Conservation (phyloP, 2,888 invertebrate genomes). For the Ceratothoa steindachneri region DNA sequence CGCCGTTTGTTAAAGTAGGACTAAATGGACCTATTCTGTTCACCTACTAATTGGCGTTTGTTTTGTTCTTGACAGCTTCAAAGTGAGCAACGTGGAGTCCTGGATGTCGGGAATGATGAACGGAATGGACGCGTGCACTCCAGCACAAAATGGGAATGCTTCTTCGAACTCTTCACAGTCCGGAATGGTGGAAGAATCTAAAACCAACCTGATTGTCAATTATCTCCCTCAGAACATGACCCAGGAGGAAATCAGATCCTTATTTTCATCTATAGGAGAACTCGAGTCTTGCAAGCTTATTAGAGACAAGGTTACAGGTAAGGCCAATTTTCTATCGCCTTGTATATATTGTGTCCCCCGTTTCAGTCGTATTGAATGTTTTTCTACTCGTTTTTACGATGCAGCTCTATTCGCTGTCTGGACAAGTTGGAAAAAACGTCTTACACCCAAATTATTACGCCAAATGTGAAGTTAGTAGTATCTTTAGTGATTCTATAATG, state of each 20-base stretch:
- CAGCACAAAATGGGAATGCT: slow-evolving; percentile 45
- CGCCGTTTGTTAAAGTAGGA: no score
- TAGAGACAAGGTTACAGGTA: slow-evolving; percentile 93
- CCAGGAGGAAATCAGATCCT: slow-evolving; percentile 94
- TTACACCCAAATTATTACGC: not conserved
- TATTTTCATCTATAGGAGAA: slow-evolving; percentile 97
- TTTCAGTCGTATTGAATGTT: not conserved
- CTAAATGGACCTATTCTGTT: no score
- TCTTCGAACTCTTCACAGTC: slow-evolving; percentile 54
- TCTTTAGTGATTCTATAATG: no score
- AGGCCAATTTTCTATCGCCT: no score
- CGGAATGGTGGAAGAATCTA: slow-evolving; percentile 79
- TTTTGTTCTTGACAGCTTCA: slow-evolving; percentile 31
- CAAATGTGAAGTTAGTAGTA: no score
- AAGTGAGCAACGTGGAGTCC: slow-evolving; percentile 35
- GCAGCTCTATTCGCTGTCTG: not conserved
- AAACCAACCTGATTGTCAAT: slow-evolving; percentile 98
- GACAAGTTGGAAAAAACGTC: not conserved
- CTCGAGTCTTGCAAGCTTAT: slow-evolving; percentile 99
- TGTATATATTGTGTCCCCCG: not conserved
- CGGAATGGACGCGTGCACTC: slow-evolving; percentile 47
- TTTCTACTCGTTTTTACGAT: no score
- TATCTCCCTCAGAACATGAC: slow-evolving; percentile 99
- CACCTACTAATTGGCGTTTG: no score
- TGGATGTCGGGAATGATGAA: slow-evolving; percentile 48